A percentile compares a stretch with the other conserved stretches of the same genome.
These are phyloP conservation scores for Pachyrhynchus sulphureomaculatus DNA, from an alignment of 1,140 invertebrate genomes.

Conservation along the genomic window DNA sequence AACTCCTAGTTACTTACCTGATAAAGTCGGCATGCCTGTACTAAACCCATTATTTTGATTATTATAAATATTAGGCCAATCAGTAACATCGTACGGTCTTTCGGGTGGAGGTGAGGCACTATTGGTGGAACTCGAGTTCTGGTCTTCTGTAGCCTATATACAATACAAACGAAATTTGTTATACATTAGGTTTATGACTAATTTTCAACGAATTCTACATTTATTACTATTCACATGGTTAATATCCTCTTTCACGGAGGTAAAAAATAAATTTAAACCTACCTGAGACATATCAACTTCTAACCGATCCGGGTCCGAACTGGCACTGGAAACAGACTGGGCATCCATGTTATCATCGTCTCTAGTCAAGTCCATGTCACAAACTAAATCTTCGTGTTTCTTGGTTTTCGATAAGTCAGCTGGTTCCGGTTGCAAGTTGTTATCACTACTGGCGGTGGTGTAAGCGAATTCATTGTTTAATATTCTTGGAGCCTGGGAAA, in stretches of 20 bases:
- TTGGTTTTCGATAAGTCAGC: slow-evolving; percentile 48
- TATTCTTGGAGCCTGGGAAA: slow-evolving; percentile 2
- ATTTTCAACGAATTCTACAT: too few relatives aligned
- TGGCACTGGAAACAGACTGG: slow-evolving; percentile 54
- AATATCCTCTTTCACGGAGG: too few relatives aligned
- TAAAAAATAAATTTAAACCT: too few relatives aligned
- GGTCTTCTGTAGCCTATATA: slow-evolving; percentile 43
- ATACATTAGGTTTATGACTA: too few relatives aligned
- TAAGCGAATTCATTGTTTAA: slow-evolving; percentile 13
- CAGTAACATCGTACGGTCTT: slow-evolving; percentile 20
- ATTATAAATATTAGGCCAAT: slow-evolving; percentile 41
- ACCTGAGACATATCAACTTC: slow-evolving; percentile 56
- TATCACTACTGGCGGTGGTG: not conserved
- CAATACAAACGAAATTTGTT: too few relatives aligned
- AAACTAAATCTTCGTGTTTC: slow-evolving; percentile 42
- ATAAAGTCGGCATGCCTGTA: slow-evolving; percentile 29
- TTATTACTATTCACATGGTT: too few relatives aligned
- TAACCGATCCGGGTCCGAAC: slow-evolving; percentile 59
- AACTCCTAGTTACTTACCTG: too few relatives aligned
- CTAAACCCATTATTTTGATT: slow-evolving; percentile 41
- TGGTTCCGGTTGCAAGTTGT: slow-evolving; percentile 37
- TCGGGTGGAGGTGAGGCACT: slow-evolving; percentile 40
- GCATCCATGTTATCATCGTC: slow-evolving; percentile 44
- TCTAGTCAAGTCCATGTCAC: slow-evolving; percentile 45
- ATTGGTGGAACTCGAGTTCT: slow-evolving; percentile 46